These are phyloP conservation scores for Vanacampus margaritifer DNA, from an alignment of 2,113 vertebrate genomes.

Conservation along the genomic window DNA sequence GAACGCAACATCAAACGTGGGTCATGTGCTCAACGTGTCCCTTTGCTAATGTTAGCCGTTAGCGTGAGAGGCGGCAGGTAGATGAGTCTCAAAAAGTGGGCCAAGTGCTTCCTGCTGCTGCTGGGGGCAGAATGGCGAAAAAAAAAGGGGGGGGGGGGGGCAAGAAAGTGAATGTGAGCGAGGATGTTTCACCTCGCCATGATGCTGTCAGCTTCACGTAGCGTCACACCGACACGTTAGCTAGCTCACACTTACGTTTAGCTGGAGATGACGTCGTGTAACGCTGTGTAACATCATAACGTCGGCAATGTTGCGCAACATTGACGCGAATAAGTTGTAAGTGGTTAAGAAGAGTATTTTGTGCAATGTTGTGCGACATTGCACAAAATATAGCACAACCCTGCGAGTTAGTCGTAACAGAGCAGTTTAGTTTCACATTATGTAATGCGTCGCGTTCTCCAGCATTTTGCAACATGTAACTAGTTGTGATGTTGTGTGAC, in stretches of 20 bases:
- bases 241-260: too few species aligned
- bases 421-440: background rate
- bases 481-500: background rate
- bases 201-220: background rate
- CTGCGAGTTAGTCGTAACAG: too few species aligned
- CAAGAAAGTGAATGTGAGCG: background rate
- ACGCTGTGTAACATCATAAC: background rate
- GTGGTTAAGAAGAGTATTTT: too few species aligned
- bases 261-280: background rate
- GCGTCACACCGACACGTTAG: background rate
- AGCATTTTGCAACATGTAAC: background rate
- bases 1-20: background rate
- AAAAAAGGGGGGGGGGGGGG: background rate
- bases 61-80: conserved; percentile 44
- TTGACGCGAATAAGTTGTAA: too few species aligned
- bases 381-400: too few species aligned
- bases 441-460: background rate
- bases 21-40: background rate
- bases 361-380: too few species aligned
- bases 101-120: conserved; percentile 36
- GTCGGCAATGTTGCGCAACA: background rate
- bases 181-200: conserved; percentile 6
- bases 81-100: conserved; percentile 34
- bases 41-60: conserved; percentile 35
- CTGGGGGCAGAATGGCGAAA: background rate